Evolutionary conservation across 1,140 invertebrate genomes (phyloP).

Genomic region (Triops longicaudatus): DNA sequence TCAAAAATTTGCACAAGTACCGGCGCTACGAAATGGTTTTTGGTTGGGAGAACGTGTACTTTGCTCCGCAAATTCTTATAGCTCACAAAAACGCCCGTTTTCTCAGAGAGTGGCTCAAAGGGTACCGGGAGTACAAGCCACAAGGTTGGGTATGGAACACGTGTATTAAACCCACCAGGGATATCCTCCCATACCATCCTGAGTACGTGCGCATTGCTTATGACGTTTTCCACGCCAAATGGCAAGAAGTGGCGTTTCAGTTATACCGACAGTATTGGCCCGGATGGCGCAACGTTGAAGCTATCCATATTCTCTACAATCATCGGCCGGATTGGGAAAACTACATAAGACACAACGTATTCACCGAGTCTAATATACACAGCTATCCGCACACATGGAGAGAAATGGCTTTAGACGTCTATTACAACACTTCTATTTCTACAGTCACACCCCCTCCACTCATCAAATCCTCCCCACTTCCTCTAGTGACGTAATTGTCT

Average conservation of each 20-base stretch:
- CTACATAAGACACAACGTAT: not conserved
- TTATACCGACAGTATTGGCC: conserved; percentile 4
- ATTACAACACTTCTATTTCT: not conserved
- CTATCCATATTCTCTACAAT: not conserved
- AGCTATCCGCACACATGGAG: not conserved
- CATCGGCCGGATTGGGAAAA: not conserved
- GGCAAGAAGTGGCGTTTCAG: not conserved
- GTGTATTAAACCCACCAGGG: conserved; percentile 23
- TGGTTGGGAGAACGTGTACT: conserved; percentile 33
- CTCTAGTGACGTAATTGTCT: not conserved
- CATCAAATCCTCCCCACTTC: not conserved
- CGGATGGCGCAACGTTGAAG: not conserved
- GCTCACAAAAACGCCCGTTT: conserved; percentile 28
- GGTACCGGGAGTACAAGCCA: conserved; percentile 13
- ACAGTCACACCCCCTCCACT: not conserved
- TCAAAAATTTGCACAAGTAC: conserved; percentile 35
- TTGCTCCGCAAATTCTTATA: conserved; percentile 27
- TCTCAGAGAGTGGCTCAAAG: conserved; percentile 24
- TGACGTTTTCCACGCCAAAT: not conserved
- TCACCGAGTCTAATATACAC: not conserved
- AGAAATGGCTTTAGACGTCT: not conserved
- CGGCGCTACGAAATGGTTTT: conserved; percentile 36
- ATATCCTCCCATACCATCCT: conserved; percentile 25
- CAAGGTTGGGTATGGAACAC: conserved; percentile 27
- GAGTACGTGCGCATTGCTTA: conserved; percentile 22